Conservation (phyloP, 2,113 vertebrate genomes). For the Upupa epops region DNA sequence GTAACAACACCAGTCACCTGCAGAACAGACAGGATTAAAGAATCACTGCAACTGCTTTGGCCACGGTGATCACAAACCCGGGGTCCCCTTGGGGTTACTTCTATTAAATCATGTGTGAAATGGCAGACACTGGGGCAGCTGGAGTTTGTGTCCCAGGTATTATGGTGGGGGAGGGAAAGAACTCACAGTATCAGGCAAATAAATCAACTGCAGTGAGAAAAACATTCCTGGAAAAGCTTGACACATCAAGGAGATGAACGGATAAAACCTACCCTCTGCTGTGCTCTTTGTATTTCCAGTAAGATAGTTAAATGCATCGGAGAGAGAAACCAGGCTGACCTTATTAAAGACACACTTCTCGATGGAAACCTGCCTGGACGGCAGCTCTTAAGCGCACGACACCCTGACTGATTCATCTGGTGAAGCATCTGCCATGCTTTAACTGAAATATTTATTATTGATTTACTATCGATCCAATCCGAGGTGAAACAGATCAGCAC, state of each 20-base stretch:
- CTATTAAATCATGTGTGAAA: background rate
- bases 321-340: background rate
- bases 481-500: background rate
- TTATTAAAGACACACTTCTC: background rate
- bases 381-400: background rate
- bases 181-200: background rate
- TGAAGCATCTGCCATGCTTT: background rate
- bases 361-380: background rate
- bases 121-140: background rate
- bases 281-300: background rate
- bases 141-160: background rate
- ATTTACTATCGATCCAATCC: background rate
- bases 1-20: slow-evolving; percentile 85
- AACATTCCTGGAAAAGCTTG: background rate
- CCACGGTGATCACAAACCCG: background rate
- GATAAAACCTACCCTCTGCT: background rate
- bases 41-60: background rate
- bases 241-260: background rate
- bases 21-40: slow-evolving; percentile 8
- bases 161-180: background rate
- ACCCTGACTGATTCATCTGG: background rate
- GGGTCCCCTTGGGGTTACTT: background rate
- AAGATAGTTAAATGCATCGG: background rate
- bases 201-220: background rate
- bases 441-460: slow-evolving; percentile 2